Evolutionary conservation across 1,140 invertebrate genomes (phyloP), one percentile per base, ranked within the genome.

Genomic region (Penaeus indicus): DNA sequence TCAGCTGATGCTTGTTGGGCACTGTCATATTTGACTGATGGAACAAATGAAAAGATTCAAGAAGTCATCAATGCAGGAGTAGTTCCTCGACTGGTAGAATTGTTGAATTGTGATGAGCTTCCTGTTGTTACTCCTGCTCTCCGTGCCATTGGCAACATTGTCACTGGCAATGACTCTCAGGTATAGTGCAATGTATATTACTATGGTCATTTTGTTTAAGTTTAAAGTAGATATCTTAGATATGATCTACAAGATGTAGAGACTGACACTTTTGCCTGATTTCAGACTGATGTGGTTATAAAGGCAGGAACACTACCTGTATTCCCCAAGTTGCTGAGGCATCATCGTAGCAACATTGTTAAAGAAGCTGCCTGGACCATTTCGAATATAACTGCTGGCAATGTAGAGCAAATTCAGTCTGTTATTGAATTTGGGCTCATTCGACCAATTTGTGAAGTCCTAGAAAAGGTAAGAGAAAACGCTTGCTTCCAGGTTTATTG

Each of bases 1-100:
- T 13, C 91, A 95, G 96, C 97, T 79, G 98, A 99, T 93, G 95
- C 97, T 16, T 98, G 98, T 92, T 99, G 98, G 98, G 97, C 98
- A 0, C 93, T 99, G 25, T 99, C 98, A 0, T 99, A 99, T 92
- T 93, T 99, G 8, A 98, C 97, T 5, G 98, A 99, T 93, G 97
- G 97, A 4, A 95, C 96, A 1, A 98, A 99, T 93, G 96, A 98
- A 54, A 97, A 97, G 92, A 99, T 99, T 91, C 97, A 95, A 89
- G 97, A 93, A 95, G 96, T 97, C 1, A 94, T 97, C 13, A 94
- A 95, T 42, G 93, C 94, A 18, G 94, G 95, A 21, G 94, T 97
- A 64, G 95, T 99, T 27, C 94, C 95, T 0, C 94, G 95, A 47
- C 94, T 99, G 10, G 95, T 98, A 0, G 93, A 95, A 64, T 93